These are phyloP conservation scores for Sturmia bella DNA, from an alignment of 2,888 invertebrate species.

Conservation along the genomic window DNA sequence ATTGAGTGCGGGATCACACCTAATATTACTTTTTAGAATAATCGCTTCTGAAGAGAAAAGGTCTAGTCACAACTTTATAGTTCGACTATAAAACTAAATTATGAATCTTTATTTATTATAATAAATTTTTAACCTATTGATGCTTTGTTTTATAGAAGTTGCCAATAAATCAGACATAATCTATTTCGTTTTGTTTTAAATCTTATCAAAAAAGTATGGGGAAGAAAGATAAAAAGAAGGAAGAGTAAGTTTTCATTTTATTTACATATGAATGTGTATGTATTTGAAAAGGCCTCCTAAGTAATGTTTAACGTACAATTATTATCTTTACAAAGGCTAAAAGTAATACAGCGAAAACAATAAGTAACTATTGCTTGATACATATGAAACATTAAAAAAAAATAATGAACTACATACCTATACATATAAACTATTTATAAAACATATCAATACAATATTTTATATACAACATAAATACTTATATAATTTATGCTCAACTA, in stretches of 20 bases:
- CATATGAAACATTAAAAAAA: slow-evolving; percentile 19
- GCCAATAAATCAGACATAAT: slow-evolving; percentile 31
- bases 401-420: slow-evolving; percentile 7
- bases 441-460: slow-evolving; percentile 6
- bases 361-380: slow-evolving; percentile 24
- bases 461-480: background rate
- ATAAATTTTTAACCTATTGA: slow-evolving; percentile 4
- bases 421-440: slow-evolving; percentile 19
- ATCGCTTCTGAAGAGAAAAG: too few species aligned
- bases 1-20: too few species aligned
- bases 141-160: slow-evolving; percentile 48
- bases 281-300: slow-evolving; percentile 31
- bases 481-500: slow-evolving; percentile 21
- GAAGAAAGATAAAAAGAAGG: slow-evolving; percentile 80
- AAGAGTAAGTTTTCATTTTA: slow-evolving; percentile 77
- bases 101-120: background rate
- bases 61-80: too few species aligned
- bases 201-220: slow-evolving; percentile 73
- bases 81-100: background rate
- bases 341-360: slow-evolving; percentile 13
- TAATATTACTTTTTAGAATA: too few species aligned
- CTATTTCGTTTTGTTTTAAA: slow-evolving; percentile 33
- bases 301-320: slow-evolving; percentile 7
- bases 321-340: slow-evolving; percentile 57
- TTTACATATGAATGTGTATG: slow-evolving; percentile 37